Percentiles rank a stretch among this genome's conserved stretches.
Evolutionary conservation across 2,797 vertebrate genomes (phyloP).

Genomic region (Pteronotus mesoamericanus): DNA sequence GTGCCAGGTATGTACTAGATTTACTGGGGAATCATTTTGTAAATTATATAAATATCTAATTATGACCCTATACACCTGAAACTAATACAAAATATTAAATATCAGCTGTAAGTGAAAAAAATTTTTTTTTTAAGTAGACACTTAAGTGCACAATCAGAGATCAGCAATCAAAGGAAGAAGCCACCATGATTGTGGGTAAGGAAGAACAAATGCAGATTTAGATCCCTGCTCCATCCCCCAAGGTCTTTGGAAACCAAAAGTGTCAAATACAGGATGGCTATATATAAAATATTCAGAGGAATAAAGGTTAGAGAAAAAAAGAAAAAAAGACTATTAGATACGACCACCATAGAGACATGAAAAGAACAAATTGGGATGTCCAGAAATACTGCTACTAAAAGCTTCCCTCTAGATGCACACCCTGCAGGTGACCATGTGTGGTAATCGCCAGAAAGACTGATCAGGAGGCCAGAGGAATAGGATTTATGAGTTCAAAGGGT

Average conservation of each 20-base stretch:
- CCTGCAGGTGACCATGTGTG: neutral
- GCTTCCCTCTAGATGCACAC: neutral
- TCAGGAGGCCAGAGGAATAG: neutral
- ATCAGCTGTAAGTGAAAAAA: neutral
- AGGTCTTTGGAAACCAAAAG: neutral
- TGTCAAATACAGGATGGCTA: neutral
- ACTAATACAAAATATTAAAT: neutral
- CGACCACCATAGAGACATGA: neutral
- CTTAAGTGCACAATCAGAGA: neutral
- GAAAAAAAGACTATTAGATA: neutral
- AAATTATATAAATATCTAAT: too few species aligned
- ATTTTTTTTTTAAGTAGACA: neutral
- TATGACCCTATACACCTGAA: neutral
- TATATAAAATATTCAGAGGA: neutral
- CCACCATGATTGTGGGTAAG: neutral
- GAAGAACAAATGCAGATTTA: neutral
- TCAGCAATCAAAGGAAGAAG: neutral
- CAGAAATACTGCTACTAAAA: neutral
- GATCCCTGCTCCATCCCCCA: neutral
- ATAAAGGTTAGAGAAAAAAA: neutral
- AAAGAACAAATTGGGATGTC: neutral
- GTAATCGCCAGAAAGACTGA: neutral
- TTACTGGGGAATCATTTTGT: too few species aligned
- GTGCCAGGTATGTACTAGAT: too few species aligned
- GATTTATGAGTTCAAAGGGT: constrained; percentile 2